Evolutionary conservation across 2,113 vertebrate genomes (phyloP).

Genomic region (Gadus macrocephalus): DNA sequence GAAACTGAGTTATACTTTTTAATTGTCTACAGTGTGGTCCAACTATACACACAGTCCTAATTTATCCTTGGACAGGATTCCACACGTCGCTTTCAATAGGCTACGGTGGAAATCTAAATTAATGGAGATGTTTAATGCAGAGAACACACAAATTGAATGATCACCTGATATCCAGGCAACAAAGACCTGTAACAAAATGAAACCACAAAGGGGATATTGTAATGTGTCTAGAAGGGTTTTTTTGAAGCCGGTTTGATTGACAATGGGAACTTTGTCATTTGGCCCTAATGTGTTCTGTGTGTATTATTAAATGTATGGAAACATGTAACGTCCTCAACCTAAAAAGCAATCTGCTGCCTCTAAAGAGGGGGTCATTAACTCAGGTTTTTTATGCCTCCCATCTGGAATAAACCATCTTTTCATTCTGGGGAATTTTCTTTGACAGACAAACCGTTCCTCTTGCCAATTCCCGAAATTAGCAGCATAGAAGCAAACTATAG

Average conservation of each 20-base stretch:
- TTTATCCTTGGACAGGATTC: too few relatives aligned
- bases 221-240: conserved; percentile 32
- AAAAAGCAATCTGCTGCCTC: conserved; percentile 54
- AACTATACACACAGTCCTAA: too few relatives aligned
- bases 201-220: conserved; percentile 32
- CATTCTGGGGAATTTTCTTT: conserved; percentile 44
- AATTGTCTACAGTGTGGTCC: too few relatives aligned
- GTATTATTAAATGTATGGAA: conserved; percentile 31
- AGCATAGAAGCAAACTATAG: background rate
- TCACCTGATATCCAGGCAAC: conserved; percentile 42
- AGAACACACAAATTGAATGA: conserved; percentile 13
- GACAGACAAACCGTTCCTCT: conserved; percentile 18
- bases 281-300: background rate
- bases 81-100: too few relatives aligned
- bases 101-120: too few relatives aligned
- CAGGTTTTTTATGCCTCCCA: conserved; percentile 71
- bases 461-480: too few relatives aligned
- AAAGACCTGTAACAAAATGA: conserved; percentile 50
- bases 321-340: conserved; percentile 30
- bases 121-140: background rate
- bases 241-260: conserved; percentile 25
- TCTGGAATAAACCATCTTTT: conserved; percentile 66
- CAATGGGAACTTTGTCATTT: background rate
- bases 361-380: conserved; percentile 68
- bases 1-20: too few relatives aligned